Evolutionary conservation across 1,140 invertebrate species (phyloP).

Genomic region (Papilio aristodemus): DNA sequence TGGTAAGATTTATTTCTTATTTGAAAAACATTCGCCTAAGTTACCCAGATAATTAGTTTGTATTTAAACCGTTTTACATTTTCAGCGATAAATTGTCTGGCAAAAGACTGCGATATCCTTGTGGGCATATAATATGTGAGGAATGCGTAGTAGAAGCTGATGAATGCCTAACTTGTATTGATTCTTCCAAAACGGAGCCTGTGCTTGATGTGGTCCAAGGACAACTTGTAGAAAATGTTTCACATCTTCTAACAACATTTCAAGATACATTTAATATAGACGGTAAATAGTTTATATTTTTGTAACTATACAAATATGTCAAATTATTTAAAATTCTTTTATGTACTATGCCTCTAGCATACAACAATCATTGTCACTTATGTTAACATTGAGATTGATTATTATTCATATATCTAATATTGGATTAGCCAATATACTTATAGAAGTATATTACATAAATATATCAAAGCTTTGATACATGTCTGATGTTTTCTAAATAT

Average conservation of each 20-base stretch:
- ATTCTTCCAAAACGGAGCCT: constrained; percentile 36
- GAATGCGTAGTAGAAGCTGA: constrained; percentile 47
- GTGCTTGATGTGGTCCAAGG: constrained; percentile 46
- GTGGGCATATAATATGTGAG: constrained; percentile 60
- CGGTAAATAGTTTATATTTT: constrained; percentile 45
- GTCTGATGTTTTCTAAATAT: too few relatives aligned
- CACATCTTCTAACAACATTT: constrained; percentile 49
- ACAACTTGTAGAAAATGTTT: constrained; percentile 48
- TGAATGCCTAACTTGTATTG: constrained; percentile 53
- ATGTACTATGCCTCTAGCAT: too few relatives aligned
- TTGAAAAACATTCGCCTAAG: background rate
- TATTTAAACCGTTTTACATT: constrained; percentile 35
- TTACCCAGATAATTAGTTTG: background rate
- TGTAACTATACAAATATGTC: background rate
- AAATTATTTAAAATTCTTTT: too few relatives aligned
- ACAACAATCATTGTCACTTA: too few relatives aligned
- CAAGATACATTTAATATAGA: constrained; percentile 60
- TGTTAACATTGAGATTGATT: too few relatives aligned
- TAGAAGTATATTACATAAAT: too few relatives aligned
- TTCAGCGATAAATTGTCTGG: constrained; percentile 57
- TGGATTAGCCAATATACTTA: too few relatives aligned
- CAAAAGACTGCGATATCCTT: constrained; percentile 51
- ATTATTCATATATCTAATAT: too few relatives aligned
- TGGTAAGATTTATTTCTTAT: constrained; percentile 48
- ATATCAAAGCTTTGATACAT: too few relatives aligned